phyloP scores from a whole-genome alignment of 2,113 vertebrate species.

The Zosterops borbonicus region DNA sequence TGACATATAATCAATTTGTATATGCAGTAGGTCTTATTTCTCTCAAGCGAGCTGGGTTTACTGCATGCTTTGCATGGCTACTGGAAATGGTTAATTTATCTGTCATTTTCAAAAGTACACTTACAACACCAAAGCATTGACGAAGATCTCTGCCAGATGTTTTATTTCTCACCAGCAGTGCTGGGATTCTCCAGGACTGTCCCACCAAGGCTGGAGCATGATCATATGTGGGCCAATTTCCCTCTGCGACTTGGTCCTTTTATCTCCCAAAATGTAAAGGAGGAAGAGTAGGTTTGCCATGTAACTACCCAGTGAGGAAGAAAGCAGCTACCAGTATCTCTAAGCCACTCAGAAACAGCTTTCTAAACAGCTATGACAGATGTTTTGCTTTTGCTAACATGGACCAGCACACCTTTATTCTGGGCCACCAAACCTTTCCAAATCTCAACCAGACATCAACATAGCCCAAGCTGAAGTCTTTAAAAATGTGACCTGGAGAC shows the following conservation, averaged over 20 bases:
- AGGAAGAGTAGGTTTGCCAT: background rate
- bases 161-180: background rate
- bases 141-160: background rate
- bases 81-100: background rate
- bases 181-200: background rate
- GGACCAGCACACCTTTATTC: background rate
- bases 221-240: background rate
- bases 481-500: background rate
- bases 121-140: background rate
- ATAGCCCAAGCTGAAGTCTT: background rate
- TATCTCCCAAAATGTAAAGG: background rate
- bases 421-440: background rate
- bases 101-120: background rate
- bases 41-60: background rate
- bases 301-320: background rate
- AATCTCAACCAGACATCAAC: background rate
- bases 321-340: background rate
- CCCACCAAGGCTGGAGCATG: background rate
- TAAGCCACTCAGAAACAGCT: background rate
- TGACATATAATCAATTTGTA: background rate
- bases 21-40: background rate
- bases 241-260: background rate
- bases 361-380: background rate
- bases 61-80: background rate
- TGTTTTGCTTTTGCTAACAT: background rate